Evolutionary conservation across 1,140 invertebrate genomes (phyloP).

Genomic region (Dreissena polymorpha): DNA sequence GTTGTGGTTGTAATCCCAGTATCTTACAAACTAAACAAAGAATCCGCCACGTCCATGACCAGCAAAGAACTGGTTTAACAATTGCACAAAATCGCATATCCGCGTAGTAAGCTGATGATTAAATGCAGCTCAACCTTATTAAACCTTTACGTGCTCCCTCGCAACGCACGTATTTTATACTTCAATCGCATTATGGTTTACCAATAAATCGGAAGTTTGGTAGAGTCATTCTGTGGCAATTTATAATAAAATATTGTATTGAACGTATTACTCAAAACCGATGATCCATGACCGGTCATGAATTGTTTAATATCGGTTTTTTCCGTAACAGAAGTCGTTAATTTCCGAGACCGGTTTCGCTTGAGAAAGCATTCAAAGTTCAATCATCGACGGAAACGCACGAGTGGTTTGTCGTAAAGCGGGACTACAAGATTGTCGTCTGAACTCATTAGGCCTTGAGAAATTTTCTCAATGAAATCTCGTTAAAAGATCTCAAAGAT

Average conservation of each 20-base stretch:
- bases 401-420: background rate
- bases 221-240: background rate
- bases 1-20: too few species aligned
- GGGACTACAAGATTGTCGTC: background rate
- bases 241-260: background rate
- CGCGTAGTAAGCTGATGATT: too few species aligned
- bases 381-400: background rate
- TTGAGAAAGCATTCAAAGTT: background rate
- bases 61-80: too few species aligned
- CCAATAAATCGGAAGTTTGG: background rate
- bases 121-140: too few species aligned
- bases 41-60: too few species aligned
- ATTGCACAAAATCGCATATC: too few species aligned
- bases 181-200: too few species aligned
- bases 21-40: too few species aligned
- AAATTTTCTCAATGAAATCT: background rate
- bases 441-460: background rate
- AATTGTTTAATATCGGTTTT: background rate
- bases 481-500: conserved; percentile 3
- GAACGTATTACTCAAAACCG: background rate
- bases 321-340: background rate
- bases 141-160: too few species aligned
- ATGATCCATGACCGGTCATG: background rate
- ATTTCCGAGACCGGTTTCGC: background rate
- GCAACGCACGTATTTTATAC: too few species aligned